Percentiles rank a stretch among this genome's conserved stretches.
Conservation (phyloP, 2,888 invertebrate species). For the Leptopilina syphax region DNA sequence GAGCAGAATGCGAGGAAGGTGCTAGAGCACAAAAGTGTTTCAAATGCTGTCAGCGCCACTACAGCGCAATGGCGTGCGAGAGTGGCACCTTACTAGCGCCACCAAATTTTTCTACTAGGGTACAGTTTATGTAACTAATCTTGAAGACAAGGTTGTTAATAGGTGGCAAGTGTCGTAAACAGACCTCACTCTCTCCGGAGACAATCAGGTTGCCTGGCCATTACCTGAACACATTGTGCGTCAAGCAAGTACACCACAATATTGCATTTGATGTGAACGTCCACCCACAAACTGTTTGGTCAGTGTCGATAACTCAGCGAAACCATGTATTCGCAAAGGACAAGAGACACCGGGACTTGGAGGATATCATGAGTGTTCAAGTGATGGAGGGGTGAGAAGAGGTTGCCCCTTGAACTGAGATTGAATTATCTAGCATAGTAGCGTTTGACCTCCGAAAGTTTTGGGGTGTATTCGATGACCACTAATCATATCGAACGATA, state of each 20-base stretch:
- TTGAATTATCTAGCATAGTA: slow-evolving; percentile 69
- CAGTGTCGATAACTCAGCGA: slow-evolving; percentile 67
- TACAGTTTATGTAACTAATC: background rate
- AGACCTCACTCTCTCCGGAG: slow-evolving; percentile 55
- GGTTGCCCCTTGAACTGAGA: slow-evolving; percentile 59
- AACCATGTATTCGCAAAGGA: slow-evolving; percentile 54
- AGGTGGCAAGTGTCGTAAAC: slow-evolving; percentile 58
- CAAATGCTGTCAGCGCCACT: too few species aligned
- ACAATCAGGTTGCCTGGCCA: slow-evolving; percentile 59
- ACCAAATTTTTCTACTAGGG: too few species aligned
- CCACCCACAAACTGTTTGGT: slow-evolving; percentile 60
- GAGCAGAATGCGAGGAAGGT: too few species aligned
- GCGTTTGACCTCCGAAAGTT: slow-evolving; percentile 63
- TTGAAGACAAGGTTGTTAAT: slow-evolving; percentile 1
- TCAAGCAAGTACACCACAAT: slow-evolving; percentile 60
- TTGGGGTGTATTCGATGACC: slow-evolving; percentile 56
- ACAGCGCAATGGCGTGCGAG: too few species aligned
- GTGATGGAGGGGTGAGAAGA: slow-evolving; percentile 47
- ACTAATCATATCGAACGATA: slow-evolving; percentile 61
- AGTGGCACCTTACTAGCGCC: too few species aligned
- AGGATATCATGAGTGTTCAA: slow-evolving; percentile 59
- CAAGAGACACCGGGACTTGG: slow-evolving; percentile 51
- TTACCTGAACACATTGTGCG: slow-evolving; percentile 65
- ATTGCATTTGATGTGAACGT: slow-evolving; percentile 68
- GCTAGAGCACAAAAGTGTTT: too few species aligned